Base-by-base conservation (phyloP, 1,140 invertebrate species). In the Cydia pomonella region DNA sequence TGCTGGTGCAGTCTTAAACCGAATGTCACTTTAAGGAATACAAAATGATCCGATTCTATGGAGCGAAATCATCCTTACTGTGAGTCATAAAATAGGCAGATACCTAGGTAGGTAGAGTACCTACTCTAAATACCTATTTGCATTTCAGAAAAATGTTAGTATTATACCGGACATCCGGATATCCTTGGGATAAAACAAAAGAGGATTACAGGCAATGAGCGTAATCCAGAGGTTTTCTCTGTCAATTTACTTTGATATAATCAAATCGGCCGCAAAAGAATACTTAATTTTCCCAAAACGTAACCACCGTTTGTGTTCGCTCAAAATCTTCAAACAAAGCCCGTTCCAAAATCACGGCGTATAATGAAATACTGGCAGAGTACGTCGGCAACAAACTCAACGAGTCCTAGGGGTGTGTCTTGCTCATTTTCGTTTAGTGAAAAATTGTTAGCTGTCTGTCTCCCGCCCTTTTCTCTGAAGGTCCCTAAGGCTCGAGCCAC, bases 381-480 rank as follows among this genome's bases (percentile, higher is more conserved):
- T 72, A 75, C 76, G 76, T 59, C 50, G 72, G 44, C 76, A 64
- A 76, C 73, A 71, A 72, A 83, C 75, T 78, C 73, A 77, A 77
- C 76, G 80, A 79, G 75, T 79, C 80, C 75, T 76, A 79, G 81
- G 85, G 87, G 89, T 83, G 87, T 89, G 87, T 82, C 81, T 84
- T 78, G 77, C 82, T 87, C 84, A 87, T 87, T 90, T 87, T 83
- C 80, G 77, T 82, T 85, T 84, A 74, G 82, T 92, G 88, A 92
- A 92, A 92, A 92, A 92, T 92, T 84, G 84, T 80, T 86, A 76
- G 73, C 80, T 81, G 76, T 77, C 75, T 66, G 25, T 66, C 63
- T 66, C 63, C 25, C 63, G 25, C 25, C 63, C 25, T 66, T 66
- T 62, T 81, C 81, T 78, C 77, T 77, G 72, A 25, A 76, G 74